Evolutionary conservation across 2,888 invertebrate genomes (phyloP), one percentile per base, ranked within the genome.

Genomic region (Morinoia aosen): DNA sequence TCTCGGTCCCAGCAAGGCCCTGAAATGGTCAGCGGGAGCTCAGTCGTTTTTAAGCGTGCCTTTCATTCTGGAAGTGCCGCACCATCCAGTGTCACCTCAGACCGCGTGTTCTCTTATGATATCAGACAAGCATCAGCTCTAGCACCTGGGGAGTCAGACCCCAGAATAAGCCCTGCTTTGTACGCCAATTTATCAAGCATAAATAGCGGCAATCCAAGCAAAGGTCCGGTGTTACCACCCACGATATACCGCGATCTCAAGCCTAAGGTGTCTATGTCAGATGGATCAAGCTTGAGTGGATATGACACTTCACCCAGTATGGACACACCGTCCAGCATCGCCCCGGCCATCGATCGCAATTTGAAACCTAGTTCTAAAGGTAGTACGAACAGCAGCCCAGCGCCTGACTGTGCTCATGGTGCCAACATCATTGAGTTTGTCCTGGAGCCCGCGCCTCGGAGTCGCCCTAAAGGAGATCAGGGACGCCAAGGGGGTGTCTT

Each of bases 321-420:
- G 58, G 95, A 64, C 57, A 95, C 96, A 64, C 95, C 95, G 25
- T 96, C 96, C 94, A 96, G 96, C 39, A 96, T 96, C 16, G 96
- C 96, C 19, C 96, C 96, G 19, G 88, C 95, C 39, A 96, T 96
- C n/a, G 95, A 96, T 88, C 96, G 96, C 57, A 96, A 96, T 91
- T 95, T 96, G 58, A 96, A 96, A 91, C 96, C 96, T 16, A 40
- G 58, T n/a, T 94, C 96, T 88, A 95, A 94, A 48, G 56, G 94
- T 57, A 76, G 94, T 56, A 94, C 48, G n/a, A 88, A 76, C 57
- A 61, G 11, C 33, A 57, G 57, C 56, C 33, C 93, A 19, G 56
- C 93, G 12, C 33, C 57, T 57, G 57, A 93, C n/a, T 8, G 10
- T 94, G 48, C 76, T 14, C 93, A 88, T 33, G 93, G 94, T 58